These are phyloP conservation scores for Discoglossus pictus DNA, from an alignment of 2,797 vertebrate species.

Conservation along the genomic window DNA sequence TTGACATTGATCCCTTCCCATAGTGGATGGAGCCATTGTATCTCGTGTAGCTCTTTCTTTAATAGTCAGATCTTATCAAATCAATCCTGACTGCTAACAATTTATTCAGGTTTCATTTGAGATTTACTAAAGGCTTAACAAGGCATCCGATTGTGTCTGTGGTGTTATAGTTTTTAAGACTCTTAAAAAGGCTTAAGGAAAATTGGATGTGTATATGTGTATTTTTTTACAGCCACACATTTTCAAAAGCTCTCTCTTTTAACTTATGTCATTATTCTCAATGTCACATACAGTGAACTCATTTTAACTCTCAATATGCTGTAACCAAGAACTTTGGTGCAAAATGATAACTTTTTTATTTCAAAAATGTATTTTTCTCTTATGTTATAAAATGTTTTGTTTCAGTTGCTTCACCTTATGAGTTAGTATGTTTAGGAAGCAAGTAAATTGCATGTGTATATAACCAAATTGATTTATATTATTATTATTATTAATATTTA, in stretches of 20 bases:
- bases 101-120: conserved; percentile 46
- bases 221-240: background rate
- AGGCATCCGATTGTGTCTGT: conserved; percentile 39
- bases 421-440: too few species aligned
- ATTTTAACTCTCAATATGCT: too few species aligned
- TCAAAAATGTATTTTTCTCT: too few species aligned
- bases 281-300: too few species aligned
- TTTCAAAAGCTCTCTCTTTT: background rate
- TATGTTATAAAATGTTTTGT: too few species aligned
- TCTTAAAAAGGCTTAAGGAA: conserved; percentile 45
- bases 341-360: too few species aligned
- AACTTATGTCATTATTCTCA: too few species aligned
- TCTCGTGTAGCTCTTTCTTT: conserved; percentile 37
- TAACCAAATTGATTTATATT: too few species aligned
- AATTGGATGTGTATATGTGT: conserved; percentile 46
- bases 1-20: conserved; percentile 42
- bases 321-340: too few species aligned
- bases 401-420: too few species aligned
- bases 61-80: conserved; percentile 50
- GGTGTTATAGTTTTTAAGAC: conserved; percentile 44
- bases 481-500: too few species aligned
- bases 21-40: conserved; percentile 34
- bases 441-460: too few species aligned
- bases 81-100: conserved; percentile 46
- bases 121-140: conserved; percentile 50